phyloP scores from a whole-genome alignment of 2,888 invertebrate species.

The Melinopterus prodromus region DNA sequence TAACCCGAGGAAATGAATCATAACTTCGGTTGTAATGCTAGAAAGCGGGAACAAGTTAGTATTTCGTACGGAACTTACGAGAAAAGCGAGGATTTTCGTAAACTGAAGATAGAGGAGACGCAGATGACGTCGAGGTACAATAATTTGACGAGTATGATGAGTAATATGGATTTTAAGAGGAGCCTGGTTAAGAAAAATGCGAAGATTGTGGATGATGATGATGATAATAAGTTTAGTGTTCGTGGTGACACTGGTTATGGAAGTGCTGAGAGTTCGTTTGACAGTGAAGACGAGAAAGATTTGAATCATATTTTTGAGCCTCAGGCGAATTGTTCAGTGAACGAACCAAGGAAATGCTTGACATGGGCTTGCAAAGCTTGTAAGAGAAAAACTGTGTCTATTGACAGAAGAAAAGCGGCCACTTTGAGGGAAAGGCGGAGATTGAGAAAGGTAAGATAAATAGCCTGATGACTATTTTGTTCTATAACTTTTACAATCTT shows the following conservation, averaged over 20 bases:
- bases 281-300: slow-evolving; percentile 57
- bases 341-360: slow-evolving; percentile 78
- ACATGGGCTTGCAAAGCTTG: slow-evolving; percentile 98
- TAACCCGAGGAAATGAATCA: neutral
- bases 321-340: slow-evolving; percentile 54
- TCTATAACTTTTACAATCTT: neutral
- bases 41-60: neutral
- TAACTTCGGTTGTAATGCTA: neutral
- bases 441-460: slow-evolving; percentile 90
- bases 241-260: slow-evolving; percentile 54
- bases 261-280: slow-evolving; percentile 56
- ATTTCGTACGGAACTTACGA: too few species aligned
- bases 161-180: slow-evolving; percentile 29
- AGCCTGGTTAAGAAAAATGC: slow-evolving; percentile 7
- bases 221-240: slow-evolving; percentile 42
- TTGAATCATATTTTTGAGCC: slow-evolving; percentile 61
- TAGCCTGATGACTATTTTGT: slow-evolving; percentile 21
- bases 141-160: slow-evolving; percentile 26
- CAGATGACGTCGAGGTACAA: neutral
- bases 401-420: slow-evolving; percentile 96
- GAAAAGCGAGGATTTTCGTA: neutral
- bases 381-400: slow-evolving; percentile 94
- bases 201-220: slow-evolving; percentile 15
- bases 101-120: neutral
- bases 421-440: slow-evolving; percentile 93